Conservation (phyloP, 2,888 invertebrate genomes). For the Acanthosoma haemorrhoidale region DNA sequence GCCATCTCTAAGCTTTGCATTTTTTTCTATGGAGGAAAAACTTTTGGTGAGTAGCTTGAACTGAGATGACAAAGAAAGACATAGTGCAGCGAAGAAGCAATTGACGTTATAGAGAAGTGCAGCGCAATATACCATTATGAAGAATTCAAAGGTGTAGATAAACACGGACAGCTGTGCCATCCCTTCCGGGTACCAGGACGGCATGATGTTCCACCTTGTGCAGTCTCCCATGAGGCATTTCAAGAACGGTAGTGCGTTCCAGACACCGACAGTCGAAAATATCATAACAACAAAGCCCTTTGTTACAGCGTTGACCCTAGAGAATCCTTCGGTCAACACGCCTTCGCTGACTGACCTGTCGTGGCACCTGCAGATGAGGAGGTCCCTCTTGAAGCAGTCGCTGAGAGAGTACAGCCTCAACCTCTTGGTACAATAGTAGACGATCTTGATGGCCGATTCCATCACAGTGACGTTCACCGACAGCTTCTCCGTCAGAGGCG, state of each 20-base stretch:
- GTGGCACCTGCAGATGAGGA: slow-evolving; percentile 28
- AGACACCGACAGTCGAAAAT: slow-evolving; percentile 34
- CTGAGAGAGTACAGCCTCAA: slow-evolving; percentile 5
- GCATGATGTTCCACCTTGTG: slow-evolving; percentile 32
- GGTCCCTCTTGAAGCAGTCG: slow-evolving; percentile 13
- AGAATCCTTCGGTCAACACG: slow-evolving; percentile 12
- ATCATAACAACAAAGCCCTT: slow-evolving; percentile 37
- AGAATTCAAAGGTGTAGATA: slow-evolving; percentile 35
- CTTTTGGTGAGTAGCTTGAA: slow-evolving; percentile 29
- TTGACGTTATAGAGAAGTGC: slow-evolving; percentile 36
- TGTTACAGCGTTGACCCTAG: slow-evolving; percentile 27
- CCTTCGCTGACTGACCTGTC: not conserved
- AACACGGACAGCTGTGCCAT: not conserved
- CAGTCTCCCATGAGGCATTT: slow-evolving; percentile 27
- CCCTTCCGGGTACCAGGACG: slow-evolving; percentile 32
- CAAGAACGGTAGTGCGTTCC: slow-evolving; percentile 35
- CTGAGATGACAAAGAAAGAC: slow-evolving; percentile 30
- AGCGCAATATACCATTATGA: slow-evolving; percentile 39
- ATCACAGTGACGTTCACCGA: slow-evolving; percentile 35
- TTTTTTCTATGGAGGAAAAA: slow-evolving; percentile 27
- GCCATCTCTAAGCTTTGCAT: slow-evolving; percentile 5
- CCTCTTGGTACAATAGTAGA: slow-evolving; percentile 32
- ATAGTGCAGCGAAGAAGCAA: slow-evolving; percentile 35
- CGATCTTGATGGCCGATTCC: slow-evolving; percentile 35
- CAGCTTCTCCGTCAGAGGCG: slow-evolving; percentile 34